Evolutionary conservation across 2,113 vertebrate species (phyloP), one percentile per base, ranked within the genome.

Genomic region (Bujurquina vittata): DNA sequence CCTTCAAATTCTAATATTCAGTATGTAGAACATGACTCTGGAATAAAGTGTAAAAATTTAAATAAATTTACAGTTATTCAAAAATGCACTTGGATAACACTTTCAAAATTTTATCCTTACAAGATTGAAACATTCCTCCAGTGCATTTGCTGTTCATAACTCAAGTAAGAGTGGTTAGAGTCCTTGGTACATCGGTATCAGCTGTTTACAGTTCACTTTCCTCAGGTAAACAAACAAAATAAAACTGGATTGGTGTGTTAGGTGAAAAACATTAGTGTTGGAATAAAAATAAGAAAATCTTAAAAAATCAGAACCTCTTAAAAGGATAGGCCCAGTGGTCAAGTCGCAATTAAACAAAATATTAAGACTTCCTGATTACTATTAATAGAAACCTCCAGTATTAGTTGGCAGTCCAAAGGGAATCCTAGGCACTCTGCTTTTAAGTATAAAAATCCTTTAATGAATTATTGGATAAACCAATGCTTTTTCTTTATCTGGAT

Each of bases 31-130:
- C 52, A n/a, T 18, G 60, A 80, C 17, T 76, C n/a, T 33, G 43
- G 65, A 81, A 73, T 52, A 76, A 58, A 81, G 78, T 81, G 61
- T 60, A 10, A 17, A 18, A 77, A 82, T 61, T 78, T 17, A 60
- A 80, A 83, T 78, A 76, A 40, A 83, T 77, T 76, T 43, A 57
- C 37, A 61, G 35, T 14, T 83, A 60, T 62, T 69, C n/a, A 63
- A 65, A 79, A 72, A 33, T 73, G 23, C 29, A 59, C 17, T 83
- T 72, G 17, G 33, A 84, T 80, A 65, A 72, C 56, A 35, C 18
- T 73, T 80, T 82, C 1, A 85, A 80, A 83, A 77, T 81, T 81
- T 72, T 23, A 73, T 37, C 10, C 43, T 56, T 62, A 33, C 57
- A 69, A 61, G 37, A 58, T 2, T 74, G 26, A 80, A 63, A 37